phyloP scores from a whole-genome alignment of 1,140 invertebrate genomes.

The Drosophila suzukii region DNA sequence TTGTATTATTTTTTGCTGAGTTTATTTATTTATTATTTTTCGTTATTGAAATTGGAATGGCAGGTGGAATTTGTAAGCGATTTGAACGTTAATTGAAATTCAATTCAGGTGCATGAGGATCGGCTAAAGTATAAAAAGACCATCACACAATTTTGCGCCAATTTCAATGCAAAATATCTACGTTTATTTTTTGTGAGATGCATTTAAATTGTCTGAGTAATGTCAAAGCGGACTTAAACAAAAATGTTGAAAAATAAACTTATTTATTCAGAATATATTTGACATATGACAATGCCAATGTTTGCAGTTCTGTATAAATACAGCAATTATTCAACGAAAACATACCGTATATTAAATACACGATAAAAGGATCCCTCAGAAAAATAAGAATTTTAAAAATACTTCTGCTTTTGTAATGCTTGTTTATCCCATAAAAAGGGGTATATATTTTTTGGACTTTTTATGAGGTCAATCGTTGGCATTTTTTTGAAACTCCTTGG shows the following conservation, averaged over 20 bases:
- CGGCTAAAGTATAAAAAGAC: conserved; percentile 1
- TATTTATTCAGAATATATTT: not conserved
- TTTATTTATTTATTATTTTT: conserved; percentile 44
- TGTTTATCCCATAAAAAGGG: too few relatives aligned
- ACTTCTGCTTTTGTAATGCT: not conserved
- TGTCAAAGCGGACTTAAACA: not conserved
- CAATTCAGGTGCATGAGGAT: conserved; percentile 49
- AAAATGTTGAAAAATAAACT: not conserved
- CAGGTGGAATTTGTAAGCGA: conserved; percentile 63
- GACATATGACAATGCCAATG: not conserved
- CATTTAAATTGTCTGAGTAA: conserved; percentile 42
- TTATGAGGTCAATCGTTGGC: not conserved
- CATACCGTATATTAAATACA: not conserved
- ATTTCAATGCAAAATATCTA: conserved; percentile 48
- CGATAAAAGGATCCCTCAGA: not conserved
- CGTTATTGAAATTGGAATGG: conserved; percentile 66
- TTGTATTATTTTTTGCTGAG: conserved; percentile 25
- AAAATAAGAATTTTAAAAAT: not conserved
- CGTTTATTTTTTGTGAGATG: conserved; percentile 22
- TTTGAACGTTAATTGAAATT: conserved; percentile 71
- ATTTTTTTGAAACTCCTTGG: not conserved
- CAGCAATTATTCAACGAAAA: not conserved
- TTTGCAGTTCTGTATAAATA: not conserved
- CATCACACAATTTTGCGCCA: conserved; percentile 33
- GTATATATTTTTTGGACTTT: not conserved